Conservation (phyloP, 1,140 invertebrate species). For the Leptonema lineaticorne region DNA sequence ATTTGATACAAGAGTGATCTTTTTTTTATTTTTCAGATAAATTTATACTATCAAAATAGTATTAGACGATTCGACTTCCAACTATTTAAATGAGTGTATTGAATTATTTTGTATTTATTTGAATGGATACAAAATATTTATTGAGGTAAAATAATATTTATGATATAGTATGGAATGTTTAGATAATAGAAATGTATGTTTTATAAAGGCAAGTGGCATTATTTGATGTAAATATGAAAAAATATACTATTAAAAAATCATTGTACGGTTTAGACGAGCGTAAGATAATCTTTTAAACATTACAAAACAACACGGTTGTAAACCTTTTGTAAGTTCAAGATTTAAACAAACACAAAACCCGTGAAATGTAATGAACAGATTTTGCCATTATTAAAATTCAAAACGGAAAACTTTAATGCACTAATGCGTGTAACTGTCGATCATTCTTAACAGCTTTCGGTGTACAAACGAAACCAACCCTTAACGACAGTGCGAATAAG, state of each 20-base stretch:
- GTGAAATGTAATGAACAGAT: conserved; percentile 34
- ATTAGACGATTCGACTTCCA: too few species aligned
- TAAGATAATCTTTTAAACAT: conserved; percentile 36
- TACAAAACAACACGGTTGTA: conserved; percentile 25
- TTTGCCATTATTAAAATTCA: conserved; percentile 35
- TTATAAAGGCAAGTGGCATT: too few species aligned
- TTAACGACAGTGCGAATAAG: conserved; percentile 18
- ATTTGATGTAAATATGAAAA: too few species aligned
- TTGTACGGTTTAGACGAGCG: conserved; percentile 12
- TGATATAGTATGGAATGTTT: too few species aligned
- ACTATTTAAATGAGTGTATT: too few species aligned
- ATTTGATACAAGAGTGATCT: too few species aligned
- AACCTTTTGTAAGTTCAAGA: conserved; percentile 17
- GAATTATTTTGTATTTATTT: too few species aligned
- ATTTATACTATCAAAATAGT: too few species aligned
- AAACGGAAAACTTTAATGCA: conserved; percentile 28
- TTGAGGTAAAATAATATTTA: too few species aligned
- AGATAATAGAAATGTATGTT: too few species aligned
- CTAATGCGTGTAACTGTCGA: conserved; percentile 5
- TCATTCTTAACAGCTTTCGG: not conserved
- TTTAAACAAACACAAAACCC: conserved; percentile 23
- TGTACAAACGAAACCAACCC: not conserved
- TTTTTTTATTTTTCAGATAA: too few species aligned
- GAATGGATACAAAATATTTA: too few species aligned
- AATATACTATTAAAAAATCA: conserved; percentile 4